Evolutionary conservation across 2,113 vertebrate species (phyloP).

Genomic region (Anas platyrhynchos): DNA sequence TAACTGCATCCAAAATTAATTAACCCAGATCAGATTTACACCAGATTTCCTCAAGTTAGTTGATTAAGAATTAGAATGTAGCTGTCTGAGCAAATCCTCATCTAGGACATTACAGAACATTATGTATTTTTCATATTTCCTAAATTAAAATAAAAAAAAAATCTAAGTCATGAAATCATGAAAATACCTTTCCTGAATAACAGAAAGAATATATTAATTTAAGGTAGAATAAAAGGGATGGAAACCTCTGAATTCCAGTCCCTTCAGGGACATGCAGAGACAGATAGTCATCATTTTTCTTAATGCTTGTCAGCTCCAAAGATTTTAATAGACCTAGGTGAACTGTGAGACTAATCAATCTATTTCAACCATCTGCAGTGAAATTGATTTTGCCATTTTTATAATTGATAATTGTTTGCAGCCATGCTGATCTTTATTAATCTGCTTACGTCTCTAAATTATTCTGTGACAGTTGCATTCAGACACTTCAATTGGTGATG

Average conservation of each 20-base stretch:
- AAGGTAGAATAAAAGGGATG: not conserved
- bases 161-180: too few species aligned
- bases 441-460: not conserved
- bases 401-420: not conserved
- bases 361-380: not conserved
- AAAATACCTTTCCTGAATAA: not conserved
- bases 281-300: not conserved
- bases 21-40: slow-evolving; percentile 3
- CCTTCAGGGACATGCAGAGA: not conserved
- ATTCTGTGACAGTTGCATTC: not conserved
- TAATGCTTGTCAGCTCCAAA: not conserved
- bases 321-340: not conserved
- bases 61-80: slow-evolving; percentile 27
- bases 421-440: not conserved
- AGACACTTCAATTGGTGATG: not conserved
- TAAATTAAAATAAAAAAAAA: not conserved
- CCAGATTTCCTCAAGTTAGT: not conserved
- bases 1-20: slow-evolving; percentile 25
- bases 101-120: not conserved
- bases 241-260: not conserved
- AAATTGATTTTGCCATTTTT: not conserved
- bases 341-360: not conserved
- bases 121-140: not conserved
- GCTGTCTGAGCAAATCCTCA: not conserved
- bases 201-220: not conserved